A percentile compares a stretch with the other conserved stretches of the same genome.
These are phyloP conservation scores for Calameuta pallipes DNA, from an alignment of 2,888 invertebrate species.

Conservation along the genomic window DNA sequence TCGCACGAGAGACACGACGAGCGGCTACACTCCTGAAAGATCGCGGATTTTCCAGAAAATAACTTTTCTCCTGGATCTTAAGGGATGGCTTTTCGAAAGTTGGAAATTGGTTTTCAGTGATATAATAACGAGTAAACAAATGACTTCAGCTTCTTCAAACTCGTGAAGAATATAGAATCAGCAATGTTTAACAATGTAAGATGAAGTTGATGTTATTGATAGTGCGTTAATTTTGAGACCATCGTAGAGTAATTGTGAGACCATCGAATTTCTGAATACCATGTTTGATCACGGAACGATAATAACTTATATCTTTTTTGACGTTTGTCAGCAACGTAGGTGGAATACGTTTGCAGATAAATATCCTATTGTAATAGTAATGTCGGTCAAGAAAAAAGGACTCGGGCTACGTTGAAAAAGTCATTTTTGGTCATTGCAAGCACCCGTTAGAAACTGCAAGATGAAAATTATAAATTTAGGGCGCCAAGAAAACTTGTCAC, in stretches of 20 bases:
- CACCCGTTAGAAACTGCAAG: background rate
- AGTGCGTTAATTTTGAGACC: background rate
- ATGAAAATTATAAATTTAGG: slow-evolving; percentile 21
- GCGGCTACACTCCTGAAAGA: background rate
- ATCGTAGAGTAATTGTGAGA: background rate
- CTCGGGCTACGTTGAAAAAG: background rate
- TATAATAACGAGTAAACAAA: background rate
- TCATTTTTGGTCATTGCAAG: background rate
- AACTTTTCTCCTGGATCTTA: background rate
- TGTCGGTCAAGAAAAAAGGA: background rate
- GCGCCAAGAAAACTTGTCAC: slow-evolving; percentile 25
- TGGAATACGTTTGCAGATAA: background rate
- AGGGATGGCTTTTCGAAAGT: background rate
- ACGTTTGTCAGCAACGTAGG: background rate
- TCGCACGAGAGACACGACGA: background rate
- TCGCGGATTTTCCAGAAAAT: background rate
- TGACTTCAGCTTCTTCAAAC: background rate
- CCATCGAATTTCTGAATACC: background rate
- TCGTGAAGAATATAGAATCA: background rate
- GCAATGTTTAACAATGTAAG: background rate
- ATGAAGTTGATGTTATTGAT: background rate
- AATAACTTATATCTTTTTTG: background rate
- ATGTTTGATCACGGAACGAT: background rate
- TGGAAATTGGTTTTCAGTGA: background rate
- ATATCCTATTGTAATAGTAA: background rate